Percentiles rank a stretch among this genome's conserved stretches.
These are phyloP conservation scores for Helicoverpa assulta DNA, from an alignment of 2,888 invertebrate species.

Conservation along the genomic window DNA sequence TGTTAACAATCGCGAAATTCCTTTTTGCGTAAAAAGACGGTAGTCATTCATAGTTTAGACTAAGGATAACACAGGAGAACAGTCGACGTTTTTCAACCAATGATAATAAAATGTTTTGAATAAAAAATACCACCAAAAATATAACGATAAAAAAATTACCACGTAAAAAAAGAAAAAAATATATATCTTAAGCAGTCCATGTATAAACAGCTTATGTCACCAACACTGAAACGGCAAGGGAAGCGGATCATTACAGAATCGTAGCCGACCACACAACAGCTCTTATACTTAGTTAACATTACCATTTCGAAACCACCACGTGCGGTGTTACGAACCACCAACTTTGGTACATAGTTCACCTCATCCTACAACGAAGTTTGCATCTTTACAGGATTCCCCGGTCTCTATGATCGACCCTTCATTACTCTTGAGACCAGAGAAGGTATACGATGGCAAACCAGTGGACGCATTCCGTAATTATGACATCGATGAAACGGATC, in stretches of 20 bases:
- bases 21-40: too few relatives aligned
- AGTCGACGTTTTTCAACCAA: too few relatives aligned
- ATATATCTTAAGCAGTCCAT: constrained; percentile 4
- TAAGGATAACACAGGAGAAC: too few relatives aligned
- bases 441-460: constrained; percentile 92
- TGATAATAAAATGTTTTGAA: too few relatives aligned
- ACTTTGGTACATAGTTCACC: neutral
- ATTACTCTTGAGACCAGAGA: constrained; percentile 94
- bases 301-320: constrained; percentile 13
- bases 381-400: constrained; percentile 63
- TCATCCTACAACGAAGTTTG: constrained; percentile 36
- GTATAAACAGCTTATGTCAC: constrained; percentile 39
- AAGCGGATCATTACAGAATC: constrained; percentile 23
- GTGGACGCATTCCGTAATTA: constrained; percentile 95
- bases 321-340: neutral
- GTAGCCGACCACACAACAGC: constrained; percentile 23
- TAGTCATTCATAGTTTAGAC: too few relatives aligned
- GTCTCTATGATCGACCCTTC: constrained; percentile 84
- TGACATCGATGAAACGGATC: constrained; percentile 92
- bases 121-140: neutral
- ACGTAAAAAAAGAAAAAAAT: neutral
- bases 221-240: constrained; percentile 30
- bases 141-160: neutral
- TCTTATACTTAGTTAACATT: constrained; percentile 8
- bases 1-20: too few relatives aligned